Base-by-base conservation (phyloP, 2,888 invertebrate species). In the Rotaria macrura region DNA sequence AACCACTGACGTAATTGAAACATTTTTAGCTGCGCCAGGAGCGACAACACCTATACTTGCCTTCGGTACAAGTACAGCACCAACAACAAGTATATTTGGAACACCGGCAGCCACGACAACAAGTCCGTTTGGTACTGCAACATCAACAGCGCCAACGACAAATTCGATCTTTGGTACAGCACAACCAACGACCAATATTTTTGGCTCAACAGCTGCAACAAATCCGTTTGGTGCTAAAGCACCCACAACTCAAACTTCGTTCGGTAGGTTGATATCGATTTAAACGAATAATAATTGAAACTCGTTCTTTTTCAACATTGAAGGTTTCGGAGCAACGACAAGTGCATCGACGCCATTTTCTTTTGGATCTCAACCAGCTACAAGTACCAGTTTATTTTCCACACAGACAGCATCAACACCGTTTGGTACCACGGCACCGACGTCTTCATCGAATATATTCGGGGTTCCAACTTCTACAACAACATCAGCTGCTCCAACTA, bases 11-110 rank as follows among this genome's bases (percentile, higher is more conserved):
- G n/a, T n/a, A n/a, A n/a, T n/a, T n/a, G n/a, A n/a, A n/a, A n/a
- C 9, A 12, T 47, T 52, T 49, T 55, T 74, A 38, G 49, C 84
- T n/a, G 84, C 86, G 43, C 84, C 86, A 17, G 84, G 65, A n/a
- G 38, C 54, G 29, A 55, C 86, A n/a, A n/a, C 86, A 49, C 40
- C 84, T 47, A 10, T n/a, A 65, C 47, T 52, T 74, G 2, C 84
- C 9, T 86, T 86, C 54, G 84, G 84, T 54, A 74, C 86, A 25
- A 74, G 25, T 34, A 52, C 49, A 57, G 84, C 84, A 47, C 74
- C 84, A 49, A 40, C 84, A 23, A 74, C 74, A 29, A 72, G 54
- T 52, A 72, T 72, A n/a, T 86, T 86, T 57, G 86, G 86, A 17
- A n/a, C 72, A 25, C 38, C 84, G 17, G n/a, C 84, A 12, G 49